Evolutionary conservation across 2,113 vertebrate genomes (phyloP), one percentile per base, ranked within the genome.

Genomic region (Pseudopodoces humilis): DNA sequence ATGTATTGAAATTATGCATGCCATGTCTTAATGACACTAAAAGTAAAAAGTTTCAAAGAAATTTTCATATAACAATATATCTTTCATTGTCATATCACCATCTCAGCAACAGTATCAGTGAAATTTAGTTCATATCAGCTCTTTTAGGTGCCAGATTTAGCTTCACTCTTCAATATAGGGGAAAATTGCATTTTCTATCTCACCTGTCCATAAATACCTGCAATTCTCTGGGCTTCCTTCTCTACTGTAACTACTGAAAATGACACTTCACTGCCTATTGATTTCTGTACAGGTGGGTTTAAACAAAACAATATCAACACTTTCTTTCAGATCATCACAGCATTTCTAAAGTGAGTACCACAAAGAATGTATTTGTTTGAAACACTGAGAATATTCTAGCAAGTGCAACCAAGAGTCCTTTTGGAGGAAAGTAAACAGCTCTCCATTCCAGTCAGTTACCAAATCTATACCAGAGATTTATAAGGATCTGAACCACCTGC

Each of bases 341-440:
- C 28, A 58, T 15, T 64, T 82, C 33, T 52, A 39, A 81, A 76
- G 11, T 16, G 21, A 28, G 4, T 39, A 41, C 2, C 10, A 60
- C 11, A 37, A 52, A 64, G 56, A 28, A 0, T 0, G 1, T 13
- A 7, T 37, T 49, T 41, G 8, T 59, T 69, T 65, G 33, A 77
- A 67, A 27, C 5, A 56, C 15, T 55, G 13, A 27, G 3, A 58
- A 3, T 33, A 22, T 31, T 58, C 50, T 67, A 55, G 6, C 0
- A 1, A 85, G 4, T 43, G 12, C 13, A 69, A 58, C 3, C 6
- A 53, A 56, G 16, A 39, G 52, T 78, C 9, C 1, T 86, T 83
- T 71, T 74, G 37, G 23, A 81, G 15, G 14, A 72, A 76, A 43
- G 7, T 9, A 69, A 68, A 86, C 11, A 5, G 7, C 44, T 86